Conservation (phyloP, 2,888 invertebrate genomes). For the Lithosia quadra region DNA sequence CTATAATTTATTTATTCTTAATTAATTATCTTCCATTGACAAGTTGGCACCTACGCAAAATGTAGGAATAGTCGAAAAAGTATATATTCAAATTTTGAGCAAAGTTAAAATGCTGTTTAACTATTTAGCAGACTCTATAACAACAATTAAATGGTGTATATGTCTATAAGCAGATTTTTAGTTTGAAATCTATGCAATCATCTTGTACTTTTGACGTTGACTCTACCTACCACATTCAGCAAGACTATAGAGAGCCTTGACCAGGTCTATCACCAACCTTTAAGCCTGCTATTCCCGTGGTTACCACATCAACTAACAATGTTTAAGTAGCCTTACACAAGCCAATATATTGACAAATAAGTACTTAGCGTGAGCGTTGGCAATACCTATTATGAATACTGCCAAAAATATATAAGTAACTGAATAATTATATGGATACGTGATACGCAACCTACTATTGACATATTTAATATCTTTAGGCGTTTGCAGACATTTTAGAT, state of each 20-base stretch:
- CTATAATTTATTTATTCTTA: no score
- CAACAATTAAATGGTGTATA: no score
- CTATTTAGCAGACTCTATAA: no score
- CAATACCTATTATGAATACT: not conserved
- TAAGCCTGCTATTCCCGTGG: not conserved
- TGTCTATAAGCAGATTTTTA: no score
- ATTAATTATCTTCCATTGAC: no score
- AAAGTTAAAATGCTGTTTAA: no score
- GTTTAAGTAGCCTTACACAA: not conserved
- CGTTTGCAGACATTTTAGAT: not conserved
- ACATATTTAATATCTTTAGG: not conserved
- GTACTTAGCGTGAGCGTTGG: not conserved
- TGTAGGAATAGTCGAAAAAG: no score
- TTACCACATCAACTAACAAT: not conserved
- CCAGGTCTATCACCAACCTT: not conserved
- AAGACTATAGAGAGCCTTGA: not conserved
- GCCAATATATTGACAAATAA: not conserved
- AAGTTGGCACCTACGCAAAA: no score
- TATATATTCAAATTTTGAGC: no score
- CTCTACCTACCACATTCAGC: no score
- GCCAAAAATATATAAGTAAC: not conserved
- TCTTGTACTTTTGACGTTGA: no score
- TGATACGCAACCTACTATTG: not conserved
- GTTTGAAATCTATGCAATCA: no score
- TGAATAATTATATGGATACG: not conserved